Evolutionary conservation across 92 coral and sea anemone species (phyloP), one percentile per base, ranked within the genome.

Genomic region (Actinernus sp.): DNA sequence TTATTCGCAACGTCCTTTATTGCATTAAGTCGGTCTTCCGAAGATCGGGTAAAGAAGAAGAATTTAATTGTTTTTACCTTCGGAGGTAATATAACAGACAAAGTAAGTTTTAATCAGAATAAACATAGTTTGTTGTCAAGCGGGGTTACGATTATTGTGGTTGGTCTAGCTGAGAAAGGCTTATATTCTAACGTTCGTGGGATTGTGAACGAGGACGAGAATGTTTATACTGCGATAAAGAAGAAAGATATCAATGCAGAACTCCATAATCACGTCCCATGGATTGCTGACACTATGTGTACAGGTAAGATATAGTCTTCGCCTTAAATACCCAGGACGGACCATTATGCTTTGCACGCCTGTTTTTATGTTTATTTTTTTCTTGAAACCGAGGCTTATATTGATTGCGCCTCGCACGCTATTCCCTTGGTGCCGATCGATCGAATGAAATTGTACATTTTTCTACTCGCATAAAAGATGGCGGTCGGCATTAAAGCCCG

Each of bases 211-310:
- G 40, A 73, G 4, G 37, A 49, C 12, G 52, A 73, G 14, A 22
- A 25, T 18, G 26, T 73, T 4, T 62, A 61, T 48, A 62, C n/a
- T n/a, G n/a, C 54, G 18, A 59, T 40, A 23, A 23, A 11, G 3
- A 16, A 40, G 25, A 44, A 34, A 18, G 34, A 73, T 50, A 26
- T 28, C 32, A 5, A 16, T 4, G 38, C 6, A 12, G 63, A 9
- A 17, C 26, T 6, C 2, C 29, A 30, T 3, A 11, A 9, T 1
- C 32, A 51, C 5, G 55, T 66, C 23, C 84, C 84, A 0, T 77
- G 76, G 76, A 77, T 77, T 34, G 67, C 26, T 9, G 84, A 77
- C 26, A 13, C 23, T 3, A 58, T 67, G 26, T 77, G 84, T 26
- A 52, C 49, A 62, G 84, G 84, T 77, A 56, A 6, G 48, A 4